Percentiles rank a stretch among this genome's conserved stretches.
Evolutionary conservation across 53 echinoderm and acorn worm genomes (phyloP).

Genomic region (Glandiceps talaboti): DNA sequence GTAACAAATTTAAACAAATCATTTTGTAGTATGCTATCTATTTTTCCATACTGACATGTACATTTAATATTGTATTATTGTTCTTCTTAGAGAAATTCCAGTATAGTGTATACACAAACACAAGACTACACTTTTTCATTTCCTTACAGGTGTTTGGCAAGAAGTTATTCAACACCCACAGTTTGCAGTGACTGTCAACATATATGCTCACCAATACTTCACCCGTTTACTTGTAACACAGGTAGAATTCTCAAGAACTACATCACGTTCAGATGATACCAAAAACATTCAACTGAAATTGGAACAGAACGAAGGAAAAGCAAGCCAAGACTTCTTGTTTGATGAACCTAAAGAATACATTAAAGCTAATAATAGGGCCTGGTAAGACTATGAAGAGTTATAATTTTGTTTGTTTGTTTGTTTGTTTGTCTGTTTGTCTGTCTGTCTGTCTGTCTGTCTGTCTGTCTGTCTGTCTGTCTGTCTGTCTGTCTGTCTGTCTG

Average conservation of each 20-base stretch:
- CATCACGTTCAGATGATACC: background rate
- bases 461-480: background rate
- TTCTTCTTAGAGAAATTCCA: no score
- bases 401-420: background rate
- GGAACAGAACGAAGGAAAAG: conserved; percentile 22
- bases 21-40: no score
- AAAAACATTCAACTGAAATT: conserved; percentile 20
- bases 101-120: no score
- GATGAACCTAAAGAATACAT: background rate
- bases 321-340: conserved; percentile 64
- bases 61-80: no score
- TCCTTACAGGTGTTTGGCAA: background rate
- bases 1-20: no score
- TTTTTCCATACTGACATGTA: no score
- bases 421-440: background rate
- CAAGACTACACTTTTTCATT: no score
- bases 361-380: background rate
- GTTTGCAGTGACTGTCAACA: background rate
- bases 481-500: background rate
- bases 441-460: background rate
- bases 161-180: background rate
- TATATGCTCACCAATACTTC: background rate
- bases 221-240: background rate
- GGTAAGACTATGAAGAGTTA: background rate
- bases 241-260: background rate